These are phyloP conservation scores for Polyommatus icarus DNA, from an alignment of 2,888 invertebrate genomes.

Conservation along the genomic window DNA sequence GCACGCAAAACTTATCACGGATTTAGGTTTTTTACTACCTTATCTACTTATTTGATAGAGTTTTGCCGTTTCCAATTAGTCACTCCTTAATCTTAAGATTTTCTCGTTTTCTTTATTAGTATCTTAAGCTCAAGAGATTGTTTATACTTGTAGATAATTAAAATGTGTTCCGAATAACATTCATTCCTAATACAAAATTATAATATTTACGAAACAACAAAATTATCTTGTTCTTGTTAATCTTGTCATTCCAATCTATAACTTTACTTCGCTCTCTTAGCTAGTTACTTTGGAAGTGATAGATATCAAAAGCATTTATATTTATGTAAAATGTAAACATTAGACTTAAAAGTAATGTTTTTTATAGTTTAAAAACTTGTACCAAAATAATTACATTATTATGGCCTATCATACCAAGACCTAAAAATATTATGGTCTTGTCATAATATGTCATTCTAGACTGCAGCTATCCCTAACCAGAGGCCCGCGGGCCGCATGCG, in stretches of 20 bases:
- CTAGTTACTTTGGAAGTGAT: not conserved
- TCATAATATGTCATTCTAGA: no score
- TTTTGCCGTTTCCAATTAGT: not conserved
- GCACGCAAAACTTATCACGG: no score
- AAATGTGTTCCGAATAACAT: not conserved
- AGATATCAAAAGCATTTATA: conserved; percentile 10
- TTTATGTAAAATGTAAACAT: not conserved
- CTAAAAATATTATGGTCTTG: not conserved
- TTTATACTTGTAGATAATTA: not conserved
- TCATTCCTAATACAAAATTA: not conserved
- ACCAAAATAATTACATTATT: not conserved
- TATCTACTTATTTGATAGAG: not conserved
- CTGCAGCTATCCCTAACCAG: no score
- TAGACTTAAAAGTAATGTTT: not conserved
- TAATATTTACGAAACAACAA: not conserved
- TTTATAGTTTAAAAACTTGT: not conserved
- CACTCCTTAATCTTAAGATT: not conserved
- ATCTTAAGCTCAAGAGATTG: not conserved
- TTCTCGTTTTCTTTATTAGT: not conserved
- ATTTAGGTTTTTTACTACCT: not conserved
- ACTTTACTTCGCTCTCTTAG: not conserved
- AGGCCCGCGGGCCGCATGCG: no score
- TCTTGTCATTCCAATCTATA: not conserved
- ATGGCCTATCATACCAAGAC: not conserved
- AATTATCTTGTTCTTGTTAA: not conserved